Percentiles rank a stretch among this genome's conserved stretches.
These are phyloP conservation scores for Capromys pilorides DNA, from an alignment of 2,797 vertebrate species.

Conservation along the genomic window DNA sequence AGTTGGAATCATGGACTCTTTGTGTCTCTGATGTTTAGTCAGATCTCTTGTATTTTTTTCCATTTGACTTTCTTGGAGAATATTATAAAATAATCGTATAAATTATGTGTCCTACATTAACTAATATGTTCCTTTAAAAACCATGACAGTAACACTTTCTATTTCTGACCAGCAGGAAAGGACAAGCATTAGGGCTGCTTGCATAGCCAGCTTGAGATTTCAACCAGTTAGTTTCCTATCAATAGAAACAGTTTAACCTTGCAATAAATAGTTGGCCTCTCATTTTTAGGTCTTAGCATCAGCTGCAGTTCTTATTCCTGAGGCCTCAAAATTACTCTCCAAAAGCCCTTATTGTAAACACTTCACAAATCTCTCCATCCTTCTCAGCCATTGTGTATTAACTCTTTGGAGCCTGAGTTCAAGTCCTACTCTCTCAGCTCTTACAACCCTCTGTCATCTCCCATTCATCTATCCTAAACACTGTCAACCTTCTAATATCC, in stretches of 20 bases:
- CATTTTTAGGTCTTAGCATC: neutral
- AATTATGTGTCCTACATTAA: neutral
- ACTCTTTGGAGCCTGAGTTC: neutral
- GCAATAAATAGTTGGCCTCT: neutral
- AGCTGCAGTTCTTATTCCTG: neutral
- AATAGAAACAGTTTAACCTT: neutral
- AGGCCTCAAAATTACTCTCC: neutral
- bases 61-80: neutral
- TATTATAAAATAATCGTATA: neutral
- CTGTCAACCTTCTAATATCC: neutral
- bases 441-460: neutral
- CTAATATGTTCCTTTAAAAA: neutral
- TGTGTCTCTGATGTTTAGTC: neutral
- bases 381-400: neutral
- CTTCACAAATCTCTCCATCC: neutral
- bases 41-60: neutral
- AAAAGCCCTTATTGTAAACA: neutral
- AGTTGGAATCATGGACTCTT: neutral
- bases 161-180: neutral
- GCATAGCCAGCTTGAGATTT: neutral
- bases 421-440: neutral
- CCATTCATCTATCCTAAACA: neutral
- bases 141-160: neutral
- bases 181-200: neutral
- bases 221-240: neutral